phyloP scores from a whole-genome alignment of 2,113 vertebrate genomes.

The Peucedramus taeniatus region DNA sequence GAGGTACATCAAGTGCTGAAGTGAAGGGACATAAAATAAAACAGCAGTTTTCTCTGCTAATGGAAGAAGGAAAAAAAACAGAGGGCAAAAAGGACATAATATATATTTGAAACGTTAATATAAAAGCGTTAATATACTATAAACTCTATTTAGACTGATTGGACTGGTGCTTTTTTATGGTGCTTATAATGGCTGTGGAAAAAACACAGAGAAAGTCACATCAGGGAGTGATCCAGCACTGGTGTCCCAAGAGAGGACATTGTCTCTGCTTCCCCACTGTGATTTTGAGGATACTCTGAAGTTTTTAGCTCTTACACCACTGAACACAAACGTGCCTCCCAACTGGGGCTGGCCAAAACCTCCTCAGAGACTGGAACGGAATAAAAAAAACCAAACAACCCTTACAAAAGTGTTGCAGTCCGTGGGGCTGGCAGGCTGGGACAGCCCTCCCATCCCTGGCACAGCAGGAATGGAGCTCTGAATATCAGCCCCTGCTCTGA shows the following conservation, averaged over 20 bases:
- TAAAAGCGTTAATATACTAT: not conserved
- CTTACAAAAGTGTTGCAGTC: not conserved
- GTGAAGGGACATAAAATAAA: constrained; percentile 37
- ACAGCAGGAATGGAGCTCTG: not conserved
- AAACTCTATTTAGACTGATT: not conserved
- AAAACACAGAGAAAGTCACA: not conserved
- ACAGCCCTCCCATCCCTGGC: not conserved
- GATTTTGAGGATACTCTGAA: not conserved
- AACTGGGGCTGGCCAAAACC: not conserved
- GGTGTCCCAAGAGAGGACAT: not conserved
- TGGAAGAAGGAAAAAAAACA: not conserved
- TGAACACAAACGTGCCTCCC: not conserved
- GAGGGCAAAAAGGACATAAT: not conserved
- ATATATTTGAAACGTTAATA: not conserved
- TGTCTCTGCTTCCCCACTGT: not conserved
- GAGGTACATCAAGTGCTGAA: constrained; percentile 39
- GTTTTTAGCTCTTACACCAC: not conserved
- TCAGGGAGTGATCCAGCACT: not conserved
- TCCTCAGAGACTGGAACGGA: not conserved
- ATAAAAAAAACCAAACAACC: not conserved
- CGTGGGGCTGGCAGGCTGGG: not conserved
- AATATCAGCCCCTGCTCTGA: not conserved
- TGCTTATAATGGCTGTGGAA: not conserved
- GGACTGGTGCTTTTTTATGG: not conserved
- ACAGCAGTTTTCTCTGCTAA: not conserved